phyloP scores from a whole-genome alignment of 1,140 invertebrate genomes.

The Cataglyphis hispanica region DNA sequence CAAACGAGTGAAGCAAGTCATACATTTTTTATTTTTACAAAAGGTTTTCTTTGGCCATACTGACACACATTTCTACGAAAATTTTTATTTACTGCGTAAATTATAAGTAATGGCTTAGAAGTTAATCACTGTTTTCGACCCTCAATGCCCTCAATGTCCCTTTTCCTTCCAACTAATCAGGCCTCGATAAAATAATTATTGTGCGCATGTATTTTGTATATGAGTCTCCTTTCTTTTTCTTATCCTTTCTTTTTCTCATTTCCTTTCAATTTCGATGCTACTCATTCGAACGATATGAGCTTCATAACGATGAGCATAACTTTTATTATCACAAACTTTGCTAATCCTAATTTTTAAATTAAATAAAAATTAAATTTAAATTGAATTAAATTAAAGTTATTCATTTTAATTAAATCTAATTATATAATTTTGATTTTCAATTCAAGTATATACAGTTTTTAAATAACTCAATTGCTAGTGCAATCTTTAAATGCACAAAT shows the following conservation, averaged over 20 bases:
- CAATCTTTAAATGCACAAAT: neutral
- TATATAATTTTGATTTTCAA: neutral
- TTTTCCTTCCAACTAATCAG: slow-evolving; percentile 22
- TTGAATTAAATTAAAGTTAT: neutral
- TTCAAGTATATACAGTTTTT: neutral
- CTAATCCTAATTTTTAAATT: neutral
- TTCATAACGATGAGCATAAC: neutral
- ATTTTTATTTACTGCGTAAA: slow-evolving; percentile 15
- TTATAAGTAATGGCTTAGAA: slow-evolving; percentile 16
- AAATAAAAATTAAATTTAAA: neutral
- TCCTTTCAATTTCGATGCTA: slow-evolving; percentile 8
- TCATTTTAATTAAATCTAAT: neutral
- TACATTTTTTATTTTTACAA: no score
- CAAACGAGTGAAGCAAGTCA: no score
- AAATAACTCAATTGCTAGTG: neutral
- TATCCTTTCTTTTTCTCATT: slow-evolving; percentile 16
- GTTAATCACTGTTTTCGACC: slow-evolving; percentile 28
- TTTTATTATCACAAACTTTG: neutral
- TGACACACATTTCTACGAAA: neutral
- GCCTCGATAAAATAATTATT: slow-evolving; percentile 36
- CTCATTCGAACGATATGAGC: neutral
- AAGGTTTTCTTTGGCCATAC: no score
- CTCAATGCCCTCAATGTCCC: neutral
- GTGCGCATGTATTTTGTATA: no score
- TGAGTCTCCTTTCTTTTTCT: slow-evolving; percentile 10